These are phyloP conservation scores for Polypedilum vanderplanki DNA, from an alignment of 1,140 invertebrate species.

Conservation along the genomic window DNA sequence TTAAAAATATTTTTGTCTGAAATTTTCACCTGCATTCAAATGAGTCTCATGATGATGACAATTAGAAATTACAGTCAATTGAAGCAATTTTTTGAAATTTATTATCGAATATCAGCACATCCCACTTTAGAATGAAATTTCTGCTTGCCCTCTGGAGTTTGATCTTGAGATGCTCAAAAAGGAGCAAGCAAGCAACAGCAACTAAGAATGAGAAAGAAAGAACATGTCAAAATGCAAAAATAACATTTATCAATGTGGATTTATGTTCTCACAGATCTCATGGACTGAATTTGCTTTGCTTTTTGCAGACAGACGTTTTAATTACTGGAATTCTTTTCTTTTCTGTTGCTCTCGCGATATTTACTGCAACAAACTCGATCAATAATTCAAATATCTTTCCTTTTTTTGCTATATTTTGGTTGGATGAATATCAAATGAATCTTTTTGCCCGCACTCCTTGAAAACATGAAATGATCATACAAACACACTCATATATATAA, in stretches of 20 bases:
- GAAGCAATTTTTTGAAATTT: neutral
- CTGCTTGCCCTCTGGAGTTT: constrained; percentile 9
- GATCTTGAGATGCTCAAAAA: neutral
- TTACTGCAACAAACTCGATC: constrained; percentile 18
- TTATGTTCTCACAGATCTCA: constrained; percentile 11
- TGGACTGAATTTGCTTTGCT: neutral
- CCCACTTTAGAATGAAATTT: neutral
- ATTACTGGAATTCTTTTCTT: constrained; percentile 22
- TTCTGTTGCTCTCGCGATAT: neutral
- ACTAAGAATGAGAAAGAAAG: neutral
- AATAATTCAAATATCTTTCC: constrained; percentile 28
- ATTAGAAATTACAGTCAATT: neutral
- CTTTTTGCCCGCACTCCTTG: neutral
- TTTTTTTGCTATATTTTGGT: no score
- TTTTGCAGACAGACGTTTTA: neutral
- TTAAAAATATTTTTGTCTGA: no score
- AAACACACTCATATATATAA: no score
- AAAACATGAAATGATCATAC: neutral
- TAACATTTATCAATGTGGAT: constrained; percentile 26
- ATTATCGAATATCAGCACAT: neutral
- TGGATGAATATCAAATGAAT: constrained; percentile 15
- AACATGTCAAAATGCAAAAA: constrained; percentile 24
- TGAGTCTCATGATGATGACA: no score
- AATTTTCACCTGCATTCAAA: no score
- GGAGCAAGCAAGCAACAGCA: neutral